These are phyloP conservation scores for Drosophila bocki DNA, from an alignment of 1,140 invertebrate species.

Conservation along the genomic window DNA sequence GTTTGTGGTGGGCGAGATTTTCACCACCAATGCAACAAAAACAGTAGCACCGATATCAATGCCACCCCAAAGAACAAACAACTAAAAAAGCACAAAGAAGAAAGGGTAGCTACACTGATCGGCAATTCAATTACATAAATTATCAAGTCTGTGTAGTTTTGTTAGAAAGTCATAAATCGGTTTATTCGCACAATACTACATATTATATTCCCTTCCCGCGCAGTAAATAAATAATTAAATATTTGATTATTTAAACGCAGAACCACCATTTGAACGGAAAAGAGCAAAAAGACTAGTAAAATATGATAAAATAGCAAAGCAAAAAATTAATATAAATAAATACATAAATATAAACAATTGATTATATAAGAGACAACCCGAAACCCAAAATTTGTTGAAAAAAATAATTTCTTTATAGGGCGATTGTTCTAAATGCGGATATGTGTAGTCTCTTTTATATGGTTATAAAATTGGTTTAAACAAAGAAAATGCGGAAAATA, in stretches of 20 bases:
- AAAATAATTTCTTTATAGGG: no score
- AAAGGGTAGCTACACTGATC: slow-evolving; percentile 6
- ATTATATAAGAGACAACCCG: no score
- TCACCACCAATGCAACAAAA: not conserved
- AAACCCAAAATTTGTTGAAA: no score
- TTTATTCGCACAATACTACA: no score
- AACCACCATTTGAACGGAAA: not conserved
- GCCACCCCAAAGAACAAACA: slow-evolving; percentile 4
- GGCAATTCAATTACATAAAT: not conserved
- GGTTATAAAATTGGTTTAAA: not conserved
- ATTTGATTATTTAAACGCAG: not conserved
- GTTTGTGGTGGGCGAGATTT: slow-evolving; percentile 16
- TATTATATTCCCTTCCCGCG: not conserved
- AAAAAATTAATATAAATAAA: not conserved
- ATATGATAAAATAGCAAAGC: not conserved
- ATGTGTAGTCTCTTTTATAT: not conserved
- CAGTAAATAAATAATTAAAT: not conserved
- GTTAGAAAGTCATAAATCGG: not conserved
- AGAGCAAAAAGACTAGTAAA: not conserved
- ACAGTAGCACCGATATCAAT: slow-evolving; percentile 2
- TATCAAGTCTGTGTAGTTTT: not conserved
- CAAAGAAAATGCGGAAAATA: not conserved
- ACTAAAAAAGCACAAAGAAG: not conserved
- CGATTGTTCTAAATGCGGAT: not conserved
- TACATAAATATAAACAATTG: no score